Percentiles rank a stretch among this genome's conserved stretches.
These are phyloP conservation scores for Cantharis nigra DNA, from an alignment of 2,888 invertebrate genomes.

Conservation along the genomic window DNA sequence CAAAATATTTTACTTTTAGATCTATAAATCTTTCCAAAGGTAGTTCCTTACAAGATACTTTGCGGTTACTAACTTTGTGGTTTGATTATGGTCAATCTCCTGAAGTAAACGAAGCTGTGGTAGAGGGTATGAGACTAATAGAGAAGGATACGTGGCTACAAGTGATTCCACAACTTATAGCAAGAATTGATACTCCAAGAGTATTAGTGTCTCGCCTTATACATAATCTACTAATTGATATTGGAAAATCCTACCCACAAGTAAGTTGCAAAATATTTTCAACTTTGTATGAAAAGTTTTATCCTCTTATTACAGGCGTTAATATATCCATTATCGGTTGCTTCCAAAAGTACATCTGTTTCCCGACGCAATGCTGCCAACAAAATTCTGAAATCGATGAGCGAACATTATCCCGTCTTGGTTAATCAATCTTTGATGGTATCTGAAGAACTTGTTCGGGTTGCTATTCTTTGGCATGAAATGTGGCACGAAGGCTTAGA, in stretches of 20 bases:
- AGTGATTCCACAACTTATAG: conserved; percentile 98
- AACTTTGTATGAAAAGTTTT: background rate
- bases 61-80: conserved; percentile 93
- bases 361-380: conserved; percentile 89
- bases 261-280: conserved; percentile 28
- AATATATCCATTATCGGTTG: conserved; percentile 96
- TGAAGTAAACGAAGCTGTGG: conserved; percentile 91
- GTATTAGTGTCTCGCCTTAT: conserved; percentile 88
- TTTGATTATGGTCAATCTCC: conserved; percentile 96
- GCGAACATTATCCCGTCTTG: conserved; percentile 88
- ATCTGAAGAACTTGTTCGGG: conserved; percentile 94
- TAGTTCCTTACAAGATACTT: conserved; percentile 93
- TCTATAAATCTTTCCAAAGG: conserved; percentile 92
- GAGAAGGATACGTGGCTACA: conserved; percentile 99
- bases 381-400: conserved; percentile 93
- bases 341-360: conserved; percentile 89
- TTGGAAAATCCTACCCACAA: conserved; percentile 93
- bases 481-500: conserved; percentile 98
- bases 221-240: conserved; percentile 91
- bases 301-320: conserved; percentile 71
- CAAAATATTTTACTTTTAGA: conserved; percentile 52
- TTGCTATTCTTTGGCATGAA: conserved; percentile 99
- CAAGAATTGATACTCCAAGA: conserved; percentile 93
- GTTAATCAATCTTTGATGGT: conserved; percentile 97
- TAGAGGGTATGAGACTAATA: conserved; percentile 89